Evolutionary conservation across 2,888 invertebrate genomes (phyloP).

Genomic region (Entomobrya proxima): DNA sequence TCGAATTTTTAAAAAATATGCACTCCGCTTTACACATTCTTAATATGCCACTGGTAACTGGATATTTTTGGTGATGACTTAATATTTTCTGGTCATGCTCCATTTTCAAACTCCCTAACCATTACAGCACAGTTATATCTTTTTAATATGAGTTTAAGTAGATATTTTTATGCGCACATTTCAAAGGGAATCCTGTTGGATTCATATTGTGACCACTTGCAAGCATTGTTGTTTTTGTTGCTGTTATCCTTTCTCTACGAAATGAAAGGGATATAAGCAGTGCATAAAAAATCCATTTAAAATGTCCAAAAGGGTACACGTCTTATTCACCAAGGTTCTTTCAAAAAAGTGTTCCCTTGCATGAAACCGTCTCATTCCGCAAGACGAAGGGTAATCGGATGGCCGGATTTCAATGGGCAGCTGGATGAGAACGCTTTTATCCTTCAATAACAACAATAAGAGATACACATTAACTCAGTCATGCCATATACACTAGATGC

Average conservation of each 20-base stretch:
- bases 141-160: background rate
- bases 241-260: background rate
- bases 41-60: background rate
- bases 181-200: background rate
- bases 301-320: background rate
- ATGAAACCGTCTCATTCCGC: constrained; percentile 9
- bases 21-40: background rate
- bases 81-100: background rate
- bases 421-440: background rate
- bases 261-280: background rate
- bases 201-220: background rate
- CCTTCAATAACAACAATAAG: constrained; percentile 7
- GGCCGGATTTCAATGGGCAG: constrained; percentile 33
- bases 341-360: background rate
- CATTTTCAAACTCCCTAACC: background rate
- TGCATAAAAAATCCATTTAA: constrained; percentile 4
- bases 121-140: background rate
- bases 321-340: background rate
- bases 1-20: background rate
- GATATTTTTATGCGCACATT: background rate
- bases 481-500: background rate
- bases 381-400: constrained; percentile 23
- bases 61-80: constrained; percentile 8
- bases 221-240: background rate
- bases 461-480: background rate